phyloP scores from a whole-genome alignment of 2,888 invertebrate genomes.

The Andrena bicolor region DNA sequence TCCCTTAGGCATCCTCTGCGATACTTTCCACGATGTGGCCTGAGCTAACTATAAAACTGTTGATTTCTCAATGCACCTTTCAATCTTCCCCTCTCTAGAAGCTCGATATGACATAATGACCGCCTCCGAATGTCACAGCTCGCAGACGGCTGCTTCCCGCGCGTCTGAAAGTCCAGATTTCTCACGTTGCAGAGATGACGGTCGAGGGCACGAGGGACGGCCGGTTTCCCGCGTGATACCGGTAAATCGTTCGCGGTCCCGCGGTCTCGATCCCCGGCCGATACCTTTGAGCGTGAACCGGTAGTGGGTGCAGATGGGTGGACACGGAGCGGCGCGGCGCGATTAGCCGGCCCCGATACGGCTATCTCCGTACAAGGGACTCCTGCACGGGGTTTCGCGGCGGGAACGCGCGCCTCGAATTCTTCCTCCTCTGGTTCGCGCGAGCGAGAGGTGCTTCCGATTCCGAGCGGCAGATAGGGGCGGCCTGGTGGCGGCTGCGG shows the following conservation, averaged over 20 bases:
- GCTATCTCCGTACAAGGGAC: slow-evolving; percentile 73
- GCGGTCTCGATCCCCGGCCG: slow-evolving; percentile 46
- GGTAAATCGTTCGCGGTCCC: slow-evolving; percentile 48
- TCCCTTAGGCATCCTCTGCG: neutral
- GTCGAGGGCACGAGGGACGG: slow-evolving; percentile 9
- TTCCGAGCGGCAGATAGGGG: slow-evolving; percentile 77
- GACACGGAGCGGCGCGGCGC: slow-evolving; percentile 62
- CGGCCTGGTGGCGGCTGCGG: slow-evolving; percentile 28
- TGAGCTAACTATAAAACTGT: too few relatives aligned
- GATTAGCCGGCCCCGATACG: slow-evolving; percentile 68
- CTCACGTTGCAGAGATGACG: slow-evolving; percentile 48
- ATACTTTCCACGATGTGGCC: neutral
- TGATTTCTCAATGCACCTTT: too few relatives aligned
- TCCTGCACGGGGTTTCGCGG: slow-evolving; percentile 70
- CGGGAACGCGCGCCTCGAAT: slow-evolving; percentile 50
- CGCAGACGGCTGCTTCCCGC: slow-evolving; percentile 8
- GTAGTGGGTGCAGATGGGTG: slow-evolving; percentile 75
- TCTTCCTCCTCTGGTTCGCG: slow-evolving; percentile 27
- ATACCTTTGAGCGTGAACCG: slow-evolving; percentile 67
- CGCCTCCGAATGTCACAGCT: too few relatives aligned
- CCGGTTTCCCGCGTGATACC: slow-evolving; percentile 53
- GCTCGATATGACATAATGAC: too few relatives aligned
- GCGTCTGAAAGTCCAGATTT: slow-evolving; percentile 32
- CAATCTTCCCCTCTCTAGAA: too few relatives aligned
- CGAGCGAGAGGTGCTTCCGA: slow-evolving; percentile 63